Base-by-base conservation (phyloP, 2,888 invertebrate genomes). In the Temnothorax unifasciatus region DNA sequence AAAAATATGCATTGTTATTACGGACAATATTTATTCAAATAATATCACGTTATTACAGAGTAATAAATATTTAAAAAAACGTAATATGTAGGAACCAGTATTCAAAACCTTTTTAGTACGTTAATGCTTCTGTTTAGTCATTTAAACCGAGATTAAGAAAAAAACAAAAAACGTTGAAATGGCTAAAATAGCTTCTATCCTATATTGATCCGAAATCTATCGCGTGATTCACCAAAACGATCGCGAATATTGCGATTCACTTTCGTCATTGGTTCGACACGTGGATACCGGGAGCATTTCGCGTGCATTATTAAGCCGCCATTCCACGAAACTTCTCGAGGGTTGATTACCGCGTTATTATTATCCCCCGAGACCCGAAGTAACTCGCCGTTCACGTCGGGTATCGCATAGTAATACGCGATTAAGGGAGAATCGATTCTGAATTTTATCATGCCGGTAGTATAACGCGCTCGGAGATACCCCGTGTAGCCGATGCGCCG, bases 321-420 rank as follows among this genome's bases (percentile, higher is more conserved):
- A 81, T 81, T 73, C 59, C 21, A 18, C 18, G 59, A 71, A 79
- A 79, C 79, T 85, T 68, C 89, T 83, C 77, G 64, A 63, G 57
- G 74, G 85, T 87, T 87, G 85, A 89, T 84, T 84, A 83, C 77
- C 68, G 82, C 47, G 82, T 87, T 83, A 87, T 88, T 88, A 88
- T 88, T 88, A 88, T 82, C 89, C 84, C 85, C 44, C 75, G 75
- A 66, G 85, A 73, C 69, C 69, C 73, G 50, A 57, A 64, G 87
- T 74, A 77, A 50, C 63, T 84, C 74, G 57, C 57, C 77, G 79
- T 68, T 71, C 71, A 41, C 69, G 68, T 21, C 13, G n/a, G 47
- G 83, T 84, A 86, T 86, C 85, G 89, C 89, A 89, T 89, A 87
- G 85, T 90, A 90, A 90, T 88, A 85, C 64, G 82, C 86, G 88